Conservation (phyloP, 2,888 invertebrate genomes). For the Odontothrips loti region DNA sequence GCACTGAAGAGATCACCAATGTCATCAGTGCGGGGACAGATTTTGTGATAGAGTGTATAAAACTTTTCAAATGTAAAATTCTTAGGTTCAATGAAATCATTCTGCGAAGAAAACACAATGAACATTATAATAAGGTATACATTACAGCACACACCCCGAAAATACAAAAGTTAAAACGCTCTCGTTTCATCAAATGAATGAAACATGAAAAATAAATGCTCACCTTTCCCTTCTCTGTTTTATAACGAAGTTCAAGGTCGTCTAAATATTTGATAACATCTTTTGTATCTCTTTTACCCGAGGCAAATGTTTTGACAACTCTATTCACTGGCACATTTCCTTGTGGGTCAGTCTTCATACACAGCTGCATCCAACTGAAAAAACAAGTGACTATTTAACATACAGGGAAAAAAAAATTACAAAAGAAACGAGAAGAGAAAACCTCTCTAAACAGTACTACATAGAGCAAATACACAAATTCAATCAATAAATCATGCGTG, state of each 20-base stretch:
- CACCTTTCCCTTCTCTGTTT: conserved; percentile 55
- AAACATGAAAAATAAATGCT: background rate
- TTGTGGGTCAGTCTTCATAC: conserved; percentile 87
- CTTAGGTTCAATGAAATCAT: conserved; percentile 89
- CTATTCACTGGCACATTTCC: conserved; percentile 96
- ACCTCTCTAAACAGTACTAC: background rate
- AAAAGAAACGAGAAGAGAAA: background rate
- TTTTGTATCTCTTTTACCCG: conserved; percentile 94
- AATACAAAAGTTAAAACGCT: too few relatives aligned
- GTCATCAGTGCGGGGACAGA: conserved; percentile 91
- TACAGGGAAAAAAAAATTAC: conserved; percentile 27
- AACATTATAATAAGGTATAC: background rate
- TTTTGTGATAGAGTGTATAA: conserved; percentile 96
- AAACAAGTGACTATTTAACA: conserved; percentile 41
- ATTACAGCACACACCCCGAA: too few relatives aligned
- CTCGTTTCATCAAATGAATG: too few relatives aligned
- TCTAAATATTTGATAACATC: conserved; percentile 94
- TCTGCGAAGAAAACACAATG: conserved; percentile 51
- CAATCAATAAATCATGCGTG: background rate
- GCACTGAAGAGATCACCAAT: conserved; percentile 95
- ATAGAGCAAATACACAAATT: background rate
- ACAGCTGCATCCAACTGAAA: conserved; percentile 97
- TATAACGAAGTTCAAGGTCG: conserved; percentile 88
- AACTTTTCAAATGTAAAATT: conserved; percentile 99
- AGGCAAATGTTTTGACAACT: conserved; percentile 95